Percentiles rank a stretch among this genome's conserved stretches.
Evolutionary conservation across 2,888 invertebrate species (phyloP).

Genomic region (Eristalinus aeneus): DNA sequence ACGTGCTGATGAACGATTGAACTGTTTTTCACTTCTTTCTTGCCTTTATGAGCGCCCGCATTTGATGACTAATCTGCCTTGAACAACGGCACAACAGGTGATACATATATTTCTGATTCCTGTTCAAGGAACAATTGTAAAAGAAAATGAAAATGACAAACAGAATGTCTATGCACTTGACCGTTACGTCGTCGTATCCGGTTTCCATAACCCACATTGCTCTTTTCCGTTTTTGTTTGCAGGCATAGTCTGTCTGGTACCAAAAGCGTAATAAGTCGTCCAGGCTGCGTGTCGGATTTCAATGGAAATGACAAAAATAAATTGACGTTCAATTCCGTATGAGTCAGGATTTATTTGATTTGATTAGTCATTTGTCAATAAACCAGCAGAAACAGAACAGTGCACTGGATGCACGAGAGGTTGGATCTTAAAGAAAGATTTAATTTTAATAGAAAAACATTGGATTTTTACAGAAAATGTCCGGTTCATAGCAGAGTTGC

Average conservation of each 20-base stretch:
- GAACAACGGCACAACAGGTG: slow-evolving; percentile 30
- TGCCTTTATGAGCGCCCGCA: not conserved
- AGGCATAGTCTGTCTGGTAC: not conserved
- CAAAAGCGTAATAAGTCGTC: not conserved
- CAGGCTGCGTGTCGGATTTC: slow-evolving; percentile 27
- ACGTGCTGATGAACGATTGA: slow-evolving; percentile 35
- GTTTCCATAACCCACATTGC: slow-evolving; percentile 19
- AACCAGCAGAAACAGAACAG: not conserved
- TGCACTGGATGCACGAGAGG: too few species aligned
- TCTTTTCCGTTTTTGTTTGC: not conserved
- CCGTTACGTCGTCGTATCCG: slow-evolving; percentile 34
- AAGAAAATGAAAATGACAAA: not conserved
- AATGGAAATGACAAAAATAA: not conserved
- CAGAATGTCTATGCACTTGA: not conserved
- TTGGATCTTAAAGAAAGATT: too few species aligned
- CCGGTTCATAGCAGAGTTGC: too few species aligned
- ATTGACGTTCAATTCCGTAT: not conserved
- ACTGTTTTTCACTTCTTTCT: not conserved
- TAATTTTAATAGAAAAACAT: too few species aligned
- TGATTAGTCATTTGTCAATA: not conserved
- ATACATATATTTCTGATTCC: not conserved
- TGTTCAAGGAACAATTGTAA: not conserved
- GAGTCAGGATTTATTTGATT: slow-evolving; percentile 44
- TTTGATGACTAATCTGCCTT: slow-evolving; percentile 40
- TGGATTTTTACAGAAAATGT: too few species aligned